These are phyloP conservation scores for Artemia sinica DNA, from an alignment of 2,888 invertebrate genomes.

Conservation along the genomic window DNA sequence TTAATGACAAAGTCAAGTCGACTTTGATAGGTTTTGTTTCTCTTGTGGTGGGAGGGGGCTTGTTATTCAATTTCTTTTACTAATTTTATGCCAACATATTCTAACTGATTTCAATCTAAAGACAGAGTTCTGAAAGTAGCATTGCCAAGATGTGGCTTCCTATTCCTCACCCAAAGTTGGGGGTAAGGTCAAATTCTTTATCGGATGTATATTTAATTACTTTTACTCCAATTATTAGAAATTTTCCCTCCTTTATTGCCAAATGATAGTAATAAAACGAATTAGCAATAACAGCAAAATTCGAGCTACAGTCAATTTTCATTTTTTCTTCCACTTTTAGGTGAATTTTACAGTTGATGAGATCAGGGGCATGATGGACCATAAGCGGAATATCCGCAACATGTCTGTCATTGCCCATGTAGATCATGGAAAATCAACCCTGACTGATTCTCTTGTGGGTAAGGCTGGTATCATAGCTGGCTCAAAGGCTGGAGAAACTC, in stretches of 20 bases:
- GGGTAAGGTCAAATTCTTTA: too few species aligned
- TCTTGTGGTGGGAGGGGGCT: too few species aligned
- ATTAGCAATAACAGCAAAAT: not conserved
- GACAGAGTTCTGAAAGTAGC: too few species aligned
- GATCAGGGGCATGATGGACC: constrained; percentile 99
- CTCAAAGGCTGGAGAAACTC: constrained; percentile 93
- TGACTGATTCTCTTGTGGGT: constrained; percentile 97
- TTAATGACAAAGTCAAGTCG: too few species aligned
- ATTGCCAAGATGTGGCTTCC: too few species aligned
- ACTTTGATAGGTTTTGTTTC: too few species aligned
- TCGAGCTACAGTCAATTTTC: constrained; percentile 12
- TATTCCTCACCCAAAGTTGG: too few species aligned
- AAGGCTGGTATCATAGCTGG: constrained; percentile 99
- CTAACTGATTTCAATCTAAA: too few species aligned
- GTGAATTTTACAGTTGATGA: constrained; percentile 99
- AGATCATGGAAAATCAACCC: constrained; percentile 98
- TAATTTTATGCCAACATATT: too few species aligned
- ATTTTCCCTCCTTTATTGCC: not conserved
- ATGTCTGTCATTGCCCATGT: constrained; percentile 99
- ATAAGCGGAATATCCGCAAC: constrained; percentile 97
- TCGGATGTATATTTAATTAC: too few species aligned
- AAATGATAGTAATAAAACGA: not conserved
- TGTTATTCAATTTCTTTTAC: too few species aligned
- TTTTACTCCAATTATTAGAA: too few species aligned
- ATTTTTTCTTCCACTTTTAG: constrained; percentile 37